Evolutionary conservation across 2,888 invertebrate species (phyloP).

Genomic region (Corbicula japonica): DNA sequence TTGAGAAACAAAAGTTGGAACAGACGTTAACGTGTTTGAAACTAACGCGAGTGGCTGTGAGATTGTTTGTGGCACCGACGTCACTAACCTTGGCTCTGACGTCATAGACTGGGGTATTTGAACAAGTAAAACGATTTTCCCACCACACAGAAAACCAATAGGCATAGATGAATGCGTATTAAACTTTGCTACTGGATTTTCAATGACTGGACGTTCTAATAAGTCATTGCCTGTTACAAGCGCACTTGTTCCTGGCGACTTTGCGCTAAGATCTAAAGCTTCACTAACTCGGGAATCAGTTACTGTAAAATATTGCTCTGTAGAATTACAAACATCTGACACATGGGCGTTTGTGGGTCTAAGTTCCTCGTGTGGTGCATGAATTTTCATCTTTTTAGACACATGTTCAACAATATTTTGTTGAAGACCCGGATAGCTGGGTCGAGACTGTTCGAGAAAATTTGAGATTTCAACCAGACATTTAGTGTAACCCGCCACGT

Average conservation of each 20-base stretch:
- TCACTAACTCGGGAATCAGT: conserved; percentile 3
- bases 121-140: conserved; percentile 47
- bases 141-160: conserved; percentile 44
- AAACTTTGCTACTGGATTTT: not conserved
- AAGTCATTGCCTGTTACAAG: too few relatives aligned
- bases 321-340: too few relatives aligned
- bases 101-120: conserved; percentile 35
- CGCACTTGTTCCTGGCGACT: too few relatives aligned
- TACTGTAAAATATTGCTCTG: not conserved
- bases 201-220: not conserved
- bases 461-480: conserved; percentile 55
- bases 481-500: conserved; percentile 51
- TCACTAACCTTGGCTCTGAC: not conserved
- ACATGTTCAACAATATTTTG: conserved; percentile 49
- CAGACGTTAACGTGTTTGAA: not conserved
- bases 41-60: not conserved
- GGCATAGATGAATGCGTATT: conserved; percentile 6
- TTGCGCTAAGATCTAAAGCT: too few relatives aligned
- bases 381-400: conserved; percentile 32
- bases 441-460: conserved; percentile 41
- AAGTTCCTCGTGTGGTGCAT: not conserved
- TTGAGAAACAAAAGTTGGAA: too few relatives aligned
- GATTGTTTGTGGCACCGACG: not conserved
- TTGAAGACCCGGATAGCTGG: conserved; percentile 19
- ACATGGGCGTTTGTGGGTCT: not conserved